Percentiles rank a stretch among this genome's conserved stretches.
Evolutionary conservation across 2,797 vertebrate species (phyloP).

Genomic region (Chromis chromis): DNA sequence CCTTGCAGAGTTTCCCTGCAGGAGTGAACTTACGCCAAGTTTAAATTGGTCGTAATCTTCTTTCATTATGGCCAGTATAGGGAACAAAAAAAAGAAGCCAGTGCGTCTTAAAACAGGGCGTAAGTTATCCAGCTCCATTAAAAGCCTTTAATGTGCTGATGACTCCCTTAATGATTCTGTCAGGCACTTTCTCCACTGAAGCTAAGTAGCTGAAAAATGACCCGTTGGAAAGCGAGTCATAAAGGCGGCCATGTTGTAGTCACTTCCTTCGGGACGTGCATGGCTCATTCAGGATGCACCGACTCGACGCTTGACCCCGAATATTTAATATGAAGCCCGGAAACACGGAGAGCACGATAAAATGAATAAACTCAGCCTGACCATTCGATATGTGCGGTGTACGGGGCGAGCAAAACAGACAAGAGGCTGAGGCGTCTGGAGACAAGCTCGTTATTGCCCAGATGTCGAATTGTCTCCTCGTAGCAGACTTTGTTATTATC

Average conservation of each 20-base stretch:
- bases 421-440: conserved; percentile 19
- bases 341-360: conserved; percentile 60
- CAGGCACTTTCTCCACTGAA: conserved; percentile 67
- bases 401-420: conserved; percentile 26
- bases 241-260: conserved; percentile 65
- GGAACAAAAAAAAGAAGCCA: conserved; percentile 21
- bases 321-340: conserved; percentile 64
- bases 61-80: conserved; percentile 24
- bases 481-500: conserved; percentile 45
- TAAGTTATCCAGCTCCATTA: conserved; percentile 58
- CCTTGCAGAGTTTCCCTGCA: conserved; percentile 22
- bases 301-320: conserved; percentile 48
- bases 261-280: conserved; percentile 47
- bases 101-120: conserved; percentile 48
- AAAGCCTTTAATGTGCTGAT: conserved; percentile 73
- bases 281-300: conserved; percentile 56
- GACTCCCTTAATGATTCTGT: conserved; percentile 74
- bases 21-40: conserved; percentile 19
- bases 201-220: conserved; percentile 78
- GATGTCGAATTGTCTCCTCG: conserved; percentile 26
- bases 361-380: conserved; percentile 59
- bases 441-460: conserved; percentile 39
- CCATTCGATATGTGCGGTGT: conserved; percentile 28
- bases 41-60: conserved; percentile 41
- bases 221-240: conserved; percentile 69